phyloP scores from a whole-genome alignment of 2,113 vertebrate species.

The Siphamia tubifer region DNA sequence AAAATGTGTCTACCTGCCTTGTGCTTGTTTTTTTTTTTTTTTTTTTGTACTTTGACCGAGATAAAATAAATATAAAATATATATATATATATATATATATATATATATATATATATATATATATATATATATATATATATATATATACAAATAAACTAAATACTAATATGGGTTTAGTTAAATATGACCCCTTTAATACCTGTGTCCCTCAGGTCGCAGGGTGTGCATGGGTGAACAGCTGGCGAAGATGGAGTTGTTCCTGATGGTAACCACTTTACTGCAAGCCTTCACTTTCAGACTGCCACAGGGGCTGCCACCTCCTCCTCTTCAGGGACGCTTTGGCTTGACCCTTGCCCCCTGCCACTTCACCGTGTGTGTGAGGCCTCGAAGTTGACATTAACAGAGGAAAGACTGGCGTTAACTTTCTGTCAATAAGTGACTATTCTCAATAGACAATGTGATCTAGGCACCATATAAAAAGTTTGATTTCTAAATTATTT shows the following conservation, averaged over 20 bases:
- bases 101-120: too few relatives aligned
- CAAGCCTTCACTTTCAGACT: slow-evolving; percentile 87
- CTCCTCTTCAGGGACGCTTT: slow-evolving; percentile 86
- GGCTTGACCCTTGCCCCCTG: slow-evolving; percentile 90
- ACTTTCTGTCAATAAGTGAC: background rate
- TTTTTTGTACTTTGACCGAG: too few relatives aligned
- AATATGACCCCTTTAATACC: background rate
- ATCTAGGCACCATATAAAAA: background rate
- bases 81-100: too few relatives aligned
- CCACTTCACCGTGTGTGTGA: slow-evolving; percentile 80
- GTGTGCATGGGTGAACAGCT: slow-evolving; percentile 96
- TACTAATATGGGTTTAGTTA: background rate
- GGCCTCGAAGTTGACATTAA: slow-evolving; percentile 36
- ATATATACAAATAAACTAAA: too few relatives aligned
- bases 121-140: too few relatives aligned
- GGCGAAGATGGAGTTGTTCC: slow-evolving; percentile 96
- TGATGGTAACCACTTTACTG: slow-evolving; percentile 87
- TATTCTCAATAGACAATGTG: background rate
- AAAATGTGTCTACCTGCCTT: too few relatives aligned
- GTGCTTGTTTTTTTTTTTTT: too few relatives aligned
- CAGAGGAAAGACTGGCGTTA: background rate
- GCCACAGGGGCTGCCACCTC: slow-evolving; percentile 80
- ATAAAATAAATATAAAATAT: too few relatives aligned
- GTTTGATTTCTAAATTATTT: background rate
- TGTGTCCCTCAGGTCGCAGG: slow-evolving; percentile 83